Evolutionary conservation across 23 tunicate genomes (phyloP).

Genomic region (Clavelina lepadiformis): DNA sequence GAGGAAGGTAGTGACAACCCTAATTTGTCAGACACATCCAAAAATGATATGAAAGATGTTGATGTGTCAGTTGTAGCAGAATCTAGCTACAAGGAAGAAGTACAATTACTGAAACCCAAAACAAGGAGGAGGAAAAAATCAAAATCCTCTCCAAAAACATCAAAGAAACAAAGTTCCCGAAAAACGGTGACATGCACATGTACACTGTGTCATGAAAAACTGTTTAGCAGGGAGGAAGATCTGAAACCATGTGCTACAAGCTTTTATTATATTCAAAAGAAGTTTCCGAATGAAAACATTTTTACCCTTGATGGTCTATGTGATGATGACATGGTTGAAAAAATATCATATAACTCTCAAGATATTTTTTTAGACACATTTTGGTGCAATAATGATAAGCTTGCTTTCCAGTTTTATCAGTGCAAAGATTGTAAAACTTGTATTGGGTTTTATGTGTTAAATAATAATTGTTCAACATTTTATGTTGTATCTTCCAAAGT

Average conservation of each 20-base stretch:
- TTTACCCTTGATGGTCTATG: no score
- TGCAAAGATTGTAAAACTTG: constrained; percentile 24
- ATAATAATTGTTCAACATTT: background rate
- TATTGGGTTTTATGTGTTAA: constrained; percentile 26
- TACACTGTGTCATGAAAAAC: constrained; percentile 1
- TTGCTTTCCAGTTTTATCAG: constrained; percentile 33
- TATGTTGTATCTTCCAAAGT: background rate
- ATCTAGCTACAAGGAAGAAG: no score
- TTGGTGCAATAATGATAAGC: constrained; percentile 58
- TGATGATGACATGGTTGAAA: no score
- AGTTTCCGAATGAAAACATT: constrained; percentile 4
- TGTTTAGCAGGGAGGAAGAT: background rate
- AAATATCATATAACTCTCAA: background rate
- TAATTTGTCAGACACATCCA: background rate
- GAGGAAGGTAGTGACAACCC: background rate
- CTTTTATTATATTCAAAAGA: constrained; percentile 6
- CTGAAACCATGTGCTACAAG: background rate
- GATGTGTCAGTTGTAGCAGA: background rate
- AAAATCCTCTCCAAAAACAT: background rate
- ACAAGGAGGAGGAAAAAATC: background rate
- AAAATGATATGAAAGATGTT: background rate
- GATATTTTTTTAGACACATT: constrained; percentile 18
- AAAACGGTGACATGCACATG: background rate
- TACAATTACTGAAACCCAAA: no score
- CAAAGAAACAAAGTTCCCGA: constrained; percentile 5